Evolutionary conservation across 2,888 invertebrate species (phyloP).

Genomic region (Anticlea derivata): DNA sequence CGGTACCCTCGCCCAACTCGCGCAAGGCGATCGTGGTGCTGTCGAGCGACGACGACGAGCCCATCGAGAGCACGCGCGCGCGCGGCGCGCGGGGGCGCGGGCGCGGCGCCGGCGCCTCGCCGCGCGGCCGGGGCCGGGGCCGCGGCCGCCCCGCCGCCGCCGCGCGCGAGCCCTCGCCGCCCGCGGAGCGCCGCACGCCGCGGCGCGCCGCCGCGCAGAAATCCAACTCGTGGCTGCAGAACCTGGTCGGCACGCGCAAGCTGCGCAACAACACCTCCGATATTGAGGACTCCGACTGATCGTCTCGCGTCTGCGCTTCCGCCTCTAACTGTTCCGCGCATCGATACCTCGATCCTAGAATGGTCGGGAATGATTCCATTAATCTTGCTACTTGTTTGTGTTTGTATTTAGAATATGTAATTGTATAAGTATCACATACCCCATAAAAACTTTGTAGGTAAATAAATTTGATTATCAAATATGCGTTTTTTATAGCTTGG

Average conservation of each 20-base stretch:
- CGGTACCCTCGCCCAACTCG: slow-evolving; percentile 24
- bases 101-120: slow-evolving; percentile 40
- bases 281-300: slow-evolving; percentile 65
- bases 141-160: slow-evolving; percentile 43
- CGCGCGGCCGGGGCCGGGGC: slow-evolving; percentile 42
- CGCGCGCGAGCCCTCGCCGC: slow-evolving; percentile 51
- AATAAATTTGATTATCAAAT: too few species aligned
- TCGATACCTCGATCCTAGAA: not conserved
- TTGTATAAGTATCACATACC: not conserved
- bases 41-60: slow-evolving; percentile 65
- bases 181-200: slow-evolving; percentile 65
- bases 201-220: slow-evolving; percentile 68
- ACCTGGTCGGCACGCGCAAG: slow-evolving; percentile 49
- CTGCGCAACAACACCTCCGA: slow-evolving; percentile 58
- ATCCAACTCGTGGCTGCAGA: slow-evolving; percentile 63
- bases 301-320: not conserved
- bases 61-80: slow-evolving; percentile 35
- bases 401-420: not conserved
- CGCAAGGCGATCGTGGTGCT: slow-evolving; percentile 56
- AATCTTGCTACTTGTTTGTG: not conserved
- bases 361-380: not conserved
- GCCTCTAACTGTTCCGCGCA: not conserved
- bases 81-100: slow-evolving; percentile 34
- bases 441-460: not conserved
- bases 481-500: too few species aligned